phyloP scores from a whole-genome alignment of 2,888 invertebrate species.

The Drosophila kuntzei region DNA sequence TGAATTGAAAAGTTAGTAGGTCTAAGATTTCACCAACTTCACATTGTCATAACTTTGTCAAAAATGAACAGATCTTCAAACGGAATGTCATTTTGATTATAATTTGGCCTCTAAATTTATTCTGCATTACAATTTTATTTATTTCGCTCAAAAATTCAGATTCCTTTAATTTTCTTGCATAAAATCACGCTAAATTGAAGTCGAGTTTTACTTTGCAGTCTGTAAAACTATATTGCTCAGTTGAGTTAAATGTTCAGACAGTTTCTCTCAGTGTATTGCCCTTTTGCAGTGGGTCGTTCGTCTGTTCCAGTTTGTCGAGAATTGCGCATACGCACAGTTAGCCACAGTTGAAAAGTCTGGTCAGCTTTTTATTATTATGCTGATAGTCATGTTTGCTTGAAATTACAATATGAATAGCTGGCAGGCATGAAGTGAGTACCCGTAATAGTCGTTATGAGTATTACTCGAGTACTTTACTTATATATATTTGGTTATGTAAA shows the following conservation, averaged over 20 bases:
- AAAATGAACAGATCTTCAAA: no score
- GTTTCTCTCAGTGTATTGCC: slow-evolving; percentile 11
- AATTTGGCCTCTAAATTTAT: neutral
- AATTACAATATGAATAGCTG: slow-evolving; percentile 26
- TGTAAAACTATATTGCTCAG: no score
- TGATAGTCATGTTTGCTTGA: slow-evolving; percentile 2
- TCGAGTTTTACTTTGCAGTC: no score
- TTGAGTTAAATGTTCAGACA: rapidly evolving
- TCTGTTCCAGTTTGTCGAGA: slow-evolving; percentile 33
- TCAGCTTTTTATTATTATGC: slow-evolving; percentile 5
- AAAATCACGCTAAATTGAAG: no score
- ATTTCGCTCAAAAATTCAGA: no score
- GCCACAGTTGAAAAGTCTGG: slow-evolving; percentile 20
- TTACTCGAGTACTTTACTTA: slow-evolving; percentile 27
- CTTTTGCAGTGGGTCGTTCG: slow-evolving; percentile 8
- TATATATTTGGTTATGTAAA: slow-evolving; percentile 56
- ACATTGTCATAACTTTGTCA: no score
- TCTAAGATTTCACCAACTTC: no score
- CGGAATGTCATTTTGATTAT: no score
- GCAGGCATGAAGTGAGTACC: slow-evolving; percentile 20
- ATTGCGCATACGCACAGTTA: slow-evolving; percentile 64
- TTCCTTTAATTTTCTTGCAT: no score
- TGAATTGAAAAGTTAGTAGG: no score
- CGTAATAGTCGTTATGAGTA: slow-evolving; percentile 34
- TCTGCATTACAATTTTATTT: neutral